Conservation (phyloP, 1,140 invertebrate genomes). For the Brachystomella parvula region DNA sequence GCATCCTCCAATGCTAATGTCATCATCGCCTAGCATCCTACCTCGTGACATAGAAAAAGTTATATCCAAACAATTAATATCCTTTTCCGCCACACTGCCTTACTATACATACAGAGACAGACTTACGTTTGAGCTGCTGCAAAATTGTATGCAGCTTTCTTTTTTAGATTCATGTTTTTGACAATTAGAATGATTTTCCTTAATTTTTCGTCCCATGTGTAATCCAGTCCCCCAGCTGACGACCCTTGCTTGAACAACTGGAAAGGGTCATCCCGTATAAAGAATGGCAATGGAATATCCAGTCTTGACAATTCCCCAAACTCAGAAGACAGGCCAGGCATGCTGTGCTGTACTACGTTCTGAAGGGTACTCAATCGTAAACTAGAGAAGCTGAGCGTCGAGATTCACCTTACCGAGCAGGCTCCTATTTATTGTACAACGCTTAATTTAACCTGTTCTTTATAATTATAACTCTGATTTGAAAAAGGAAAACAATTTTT, state of each 20-base stretch:
- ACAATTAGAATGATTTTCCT: not conserved
- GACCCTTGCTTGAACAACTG: not conserved
- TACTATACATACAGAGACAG: not conserved
- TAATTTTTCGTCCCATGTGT: not conserved
- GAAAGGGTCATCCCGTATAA: not conserved
- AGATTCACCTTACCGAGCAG: too few species aligned
- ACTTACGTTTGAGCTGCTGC: not conserved
- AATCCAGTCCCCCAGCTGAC: not conserved
- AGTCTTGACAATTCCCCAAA: too few species aligned
- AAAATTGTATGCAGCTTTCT: not conserved
- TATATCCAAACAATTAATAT: too few species aligned
- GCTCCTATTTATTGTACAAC: too few species aligned
- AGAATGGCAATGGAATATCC: not conserved
- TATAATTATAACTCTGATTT: too few species aligned
- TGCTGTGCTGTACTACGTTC: too few species aligned
- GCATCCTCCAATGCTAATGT: conserved; percentile 23
- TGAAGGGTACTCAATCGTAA: too few species aligned
- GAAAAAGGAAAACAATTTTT: too few species aligned
- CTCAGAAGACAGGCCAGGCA: too few species aligned
- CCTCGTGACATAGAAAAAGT: not conserved
- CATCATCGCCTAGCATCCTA: not conserved
- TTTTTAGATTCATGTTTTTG: not conserved
- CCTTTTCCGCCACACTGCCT: not conserved
- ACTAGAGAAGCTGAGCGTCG: too few species aligned
- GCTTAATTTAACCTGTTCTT: too few species aligned